Conservation (phyloP, 1,140 invertebrate genomes). For the Apocrypta bakeri region DNA sequence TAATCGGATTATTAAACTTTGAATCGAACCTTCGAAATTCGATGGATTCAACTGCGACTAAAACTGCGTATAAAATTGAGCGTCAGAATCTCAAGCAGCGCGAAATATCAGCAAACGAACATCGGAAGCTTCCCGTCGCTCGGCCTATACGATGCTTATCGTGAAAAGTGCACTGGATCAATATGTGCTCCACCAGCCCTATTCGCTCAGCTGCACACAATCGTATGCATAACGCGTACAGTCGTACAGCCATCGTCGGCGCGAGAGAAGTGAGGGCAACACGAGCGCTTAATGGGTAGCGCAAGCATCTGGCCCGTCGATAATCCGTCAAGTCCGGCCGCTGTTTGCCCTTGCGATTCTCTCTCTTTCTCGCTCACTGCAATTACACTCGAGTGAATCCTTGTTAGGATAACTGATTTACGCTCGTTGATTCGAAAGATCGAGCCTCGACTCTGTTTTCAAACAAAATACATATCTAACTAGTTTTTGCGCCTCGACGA, state of each 20-base stretch:
- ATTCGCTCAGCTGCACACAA: not conserved
- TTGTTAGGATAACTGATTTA: slow-evolving; percentile 46
- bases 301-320: slow-evolving; percentile 7
- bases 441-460: slow-evolving; percentile 19
- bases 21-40: no score
- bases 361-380: slow-evolving; percentile 6
- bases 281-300: slow-evolving; percentile 41
- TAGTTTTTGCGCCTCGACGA: not conserved
- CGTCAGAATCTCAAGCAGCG: no score
- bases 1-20: no score
- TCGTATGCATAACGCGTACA: not conserved
- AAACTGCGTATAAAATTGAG: no score
- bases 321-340: slow-evolving; percentile 13
- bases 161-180: slow-evolving; percentile 9
- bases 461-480: not conserved
- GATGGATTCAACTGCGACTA: no score
- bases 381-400: slow-evolving; percentile 32
- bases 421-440: slow-evolving; percentile 30
- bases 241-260: not conserved
- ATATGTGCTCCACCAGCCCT: not conserved
- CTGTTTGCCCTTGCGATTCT: not conserved
- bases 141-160: no score
- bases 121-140: not conserved
- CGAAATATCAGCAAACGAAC: not conserved
- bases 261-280: slow-evolving; percentile 20